Conservation (phyloP, 2,888 invertebrate genomes). For the Ptilodon capucinus region DNA sequence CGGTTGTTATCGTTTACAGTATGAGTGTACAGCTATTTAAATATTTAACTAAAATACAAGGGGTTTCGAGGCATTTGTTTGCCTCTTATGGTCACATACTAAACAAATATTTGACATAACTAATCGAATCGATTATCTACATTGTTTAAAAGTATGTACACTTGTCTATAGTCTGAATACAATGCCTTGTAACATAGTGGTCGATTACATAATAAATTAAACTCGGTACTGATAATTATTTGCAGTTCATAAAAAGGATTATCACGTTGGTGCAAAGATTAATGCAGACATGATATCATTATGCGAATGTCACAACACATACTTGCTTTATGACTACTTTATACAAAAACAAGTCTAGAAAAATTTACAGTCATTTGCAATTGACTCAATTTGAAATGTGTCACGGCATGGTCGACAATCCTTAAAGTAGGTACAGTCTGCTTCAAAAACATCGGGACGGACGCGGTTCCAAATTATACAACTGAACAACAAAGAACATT, state of each 20-base stretch:
- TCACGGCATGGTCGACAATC: no score
- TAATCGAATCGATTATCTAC: constrained; percentile 9
- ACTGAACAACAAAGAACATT: no score
- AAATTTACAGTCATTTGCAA: no score
- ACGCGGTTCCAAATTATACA: no score
- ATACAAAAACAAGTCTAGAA: background rate
- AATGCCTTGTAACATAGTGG: background rate
- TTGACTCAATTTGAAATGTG: no score
- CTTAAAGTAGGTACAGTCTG: no score
- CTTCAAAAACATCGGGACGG: no score
- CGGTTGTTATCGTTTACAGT: background rate
- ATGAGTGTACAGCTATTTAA: constrained; percentile 8
- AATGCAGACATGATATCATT: background rate
- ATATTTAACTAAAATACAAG: constrained; percentile 20
- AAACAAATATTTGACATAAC: constrained; percentile 12
- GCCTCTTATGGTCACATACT: constrained; percentile 6
- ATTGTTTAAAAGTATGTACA: background rate
- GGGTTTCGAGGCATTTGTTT: constrained; percentile 11
- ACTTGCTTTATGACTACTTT: background rate
- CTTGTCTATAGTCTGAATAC: no score
- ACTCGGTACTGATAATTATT: background rate
- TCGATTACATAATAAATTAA: background rate
- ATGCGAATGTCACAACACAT: background rate
- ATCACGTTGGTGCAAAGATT: background rate
- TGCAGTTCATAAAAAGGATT: background rate